phyloP scores from a whole-genome alignment of 1,140 invertebrate genomes.

The Drosophila insularis region DNA sequence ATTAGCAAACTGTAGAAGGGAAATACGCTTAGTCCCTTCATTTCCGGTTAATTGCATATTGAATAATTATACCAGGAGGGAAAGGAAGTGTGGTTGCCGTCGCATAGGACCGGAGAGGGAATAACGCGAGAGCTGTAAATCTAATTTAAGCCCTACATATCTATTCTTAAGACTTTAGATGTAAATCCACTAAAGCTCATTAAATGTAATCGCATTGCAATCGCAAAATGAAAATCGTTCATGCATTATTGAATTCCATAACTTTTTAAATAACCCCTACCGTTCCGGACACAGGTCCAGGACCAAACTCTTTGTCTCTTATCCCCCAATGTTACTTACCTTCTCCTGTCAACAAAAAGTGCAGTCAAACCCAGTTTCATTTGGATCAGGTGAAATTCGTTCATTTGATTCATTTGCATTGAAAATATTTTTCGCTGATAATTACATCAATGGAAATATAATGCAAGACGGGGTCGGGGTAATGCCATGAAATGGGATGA shows the following conservation, averaged over 20 bases:
- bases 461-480: background rate
- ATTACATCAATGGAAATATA: conserved; percentile 7
- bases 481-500: background rate
- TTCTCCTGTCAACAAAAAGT: background rate
- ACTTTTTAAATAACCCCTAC: background rate
- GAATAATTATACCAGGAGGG: too few relatives aligned
- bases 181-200: conserved; percentile 8
- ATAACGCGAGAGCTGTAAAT: background rate
- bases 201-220: conserved; percentile 6
- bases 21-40: too few relatives aligned
- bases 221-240: conserved; percentile 4
- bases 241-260: conserved; percentile 7
- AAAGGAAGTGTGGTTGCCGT: too few relatives aligned
- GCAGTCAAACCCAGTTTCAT: conserved; percentile 2
- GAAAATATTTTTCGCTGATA: conserved; percentile 10
- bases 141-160: background rate
- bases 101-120: background rate
- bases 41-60: too few relatives aligned
- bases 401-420: conserved; percentile 7
- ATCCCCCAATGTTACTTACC: too few relatives aligned
- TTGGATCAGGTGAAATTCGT: conserved; percentile 6
- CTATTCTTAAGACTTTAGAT: conserved; percentile 1
- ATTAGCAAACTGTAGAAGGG: too few relatives aligned
- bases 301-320: too few relatives aligned
- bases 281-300: background rate